Conservation (phyloP, 1,140 invertebrate genomes). For the Micrasema minimum region DNA sequence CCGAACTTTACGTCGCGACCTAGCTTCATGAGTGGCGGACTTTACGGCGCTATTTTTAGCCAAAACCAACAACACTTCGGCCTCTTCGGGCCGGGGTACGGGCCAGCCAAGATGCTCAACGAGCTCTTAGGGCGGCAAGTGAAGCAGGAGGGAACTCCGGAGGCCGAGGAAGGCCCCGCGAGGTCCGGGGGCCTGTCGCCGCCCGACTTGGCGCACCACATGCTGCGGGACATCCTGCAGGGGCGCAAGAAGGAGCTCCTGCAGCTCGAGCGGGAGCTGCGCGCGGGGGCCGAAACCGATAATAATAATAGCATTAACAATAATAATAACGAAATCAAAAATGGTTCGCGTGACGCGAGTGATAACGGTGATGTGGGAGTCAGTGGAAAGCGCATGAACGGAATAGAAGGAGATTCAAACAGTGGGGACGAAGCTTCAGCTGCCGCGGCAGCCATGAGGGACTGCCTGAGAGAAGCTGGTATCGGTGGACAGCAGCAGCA, state of each 20-base stretch:
- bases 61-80: conserved; percentile 78
- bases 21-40: conserved; percentile 82
- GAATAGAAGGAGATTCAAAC: conserved; percentile 68
- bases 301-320: conserved; percentile 69
- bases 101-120: conserved; percentile 86
- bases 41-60: conserved; percentile 85
- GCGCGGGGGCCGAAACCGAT: conserved; percentile 61
- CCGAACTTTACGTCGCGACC: conserved; percentile 86
- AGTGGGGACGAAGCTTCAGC: conserved; percentile 71
- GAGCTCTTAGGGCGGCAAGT: conserved; percentile 82
- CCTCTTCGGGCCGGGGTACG: conserved; percentile 81
- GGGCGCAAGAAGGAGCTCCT: conserved; percentile 81
- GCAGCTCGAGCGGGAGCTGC: conserved; percentile 72
- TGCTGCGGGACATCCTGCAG: conserved; percentile 85
- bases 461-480: conserved; percentile 68
- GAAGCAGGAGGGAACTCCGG: conserved; percentile 59
- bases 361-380: conserved; percentile 58
- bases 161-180: conserved; percentile 72
- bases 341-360: conserved; percentile 41
- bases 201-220: conserved; percentile 79
- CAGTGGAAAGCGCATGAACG: conserved; percentile 56
- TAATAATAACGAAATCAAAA: conserved; percentile 58
- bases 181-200: conserved; percentile 59
- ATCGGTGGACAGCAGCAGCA: conserved; percentile 67
- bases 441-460: conserved; percentile 70